These are phyloP conservation scores for Catajapyx aquilonaris DNA, from an alignment of 1,140 invertebrate genomes.

Conservation along the genomic window DNA sequence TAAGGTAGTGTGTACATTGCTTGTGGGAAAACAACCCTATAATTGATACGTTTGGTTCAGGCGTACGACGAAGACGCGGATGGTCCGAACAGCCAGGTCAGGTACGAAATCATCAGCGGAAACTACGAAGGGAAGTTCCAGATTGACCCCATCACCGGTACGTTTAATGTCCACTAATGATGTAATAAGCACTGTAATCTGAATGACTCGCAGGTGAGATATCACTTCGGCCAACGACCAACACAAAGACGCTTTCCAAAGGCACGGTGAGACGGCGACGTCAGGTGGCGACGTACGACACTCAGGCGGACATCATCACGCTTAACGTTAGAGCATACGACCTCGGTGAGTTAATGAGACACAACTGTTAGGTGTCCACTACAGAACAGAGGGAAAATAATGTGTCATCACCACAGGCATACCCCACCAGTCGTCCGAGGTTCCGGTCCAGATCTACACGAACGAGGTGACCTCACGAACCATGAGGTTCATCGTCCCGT, in stretches of 20 bases:
- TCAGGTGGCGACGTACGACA: not conserved
- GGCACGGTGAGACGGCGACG: not conserved
- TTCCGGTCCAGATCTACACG: slow-evolving; percentile 41
- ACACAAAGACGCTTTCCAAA: slow-evolving; percentile 14
- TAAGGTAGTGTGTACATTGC: slow-evolving; percentile 7
- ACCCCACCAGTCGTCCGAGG: slow-evolving; percentile 41
- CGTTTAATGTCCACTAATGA: too few species aligned
- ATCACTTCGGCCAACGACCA: slow-evolving; percentile 6
- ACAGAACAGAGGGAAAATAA: not conserved
- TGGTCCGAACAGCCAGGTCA: slow-evolving; percentile 63
- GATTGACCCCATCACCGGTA: slow-evolving; percentile 54
- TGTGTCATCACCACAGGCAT: slow-evolving; percentile 23
- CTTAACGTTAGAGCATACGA: slow-evolving; percentile 54
- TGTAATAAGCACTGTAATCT: too few species aligned
- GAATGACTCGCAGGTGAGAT: slow-evolving; percentile 16
- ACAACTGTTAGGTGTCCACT: too few species aligned
- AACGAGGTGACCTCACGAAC: slow-evolving; percentile 40
- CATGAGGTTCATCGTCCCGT: slow-evolving; percentile 56
- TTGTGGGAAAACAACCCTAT: not conserved
- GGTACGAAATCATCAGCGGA: slow-evolving; percentile 60
- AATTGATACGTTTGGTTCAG: slow-evolving; percentile 15
- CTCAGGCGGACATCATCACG: slow-evolving; percentile 22
- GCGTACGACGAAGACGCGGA: slow-evolving; percentile 62
- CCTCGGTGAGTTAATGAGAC: slow-evolving; percentile 30
- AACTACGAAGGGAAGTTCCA: slow-evolving; percentile 59